These are phyloP conservation scores for Megalops cyprinoides DNA, from an alignment of 2,797 vertebrate genomes.

Conservation along the genomic window DNA sequence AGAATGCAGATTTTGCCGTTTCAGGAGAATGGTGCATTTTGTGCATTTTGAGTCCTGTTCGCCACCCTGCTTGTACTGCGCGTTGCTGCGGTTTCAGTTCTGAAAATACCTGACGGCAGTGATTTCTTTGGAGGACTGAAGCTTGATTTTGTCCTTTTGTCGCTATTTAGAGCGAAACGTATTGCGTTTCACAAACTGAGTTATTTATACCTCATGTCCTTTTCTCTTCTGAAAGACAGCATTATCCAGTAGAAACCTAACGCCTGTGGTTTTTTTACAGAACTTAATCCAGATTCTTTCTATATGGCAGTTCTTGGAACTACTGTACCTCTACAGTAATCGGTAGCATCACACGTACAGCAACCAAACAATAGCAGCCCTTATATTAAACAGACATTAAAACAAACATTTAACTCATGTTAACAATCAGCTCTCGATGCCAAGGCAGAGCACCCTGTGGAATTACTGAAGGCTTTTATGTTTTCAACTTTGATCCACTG, in stretches of 20 bases:
- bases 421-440: conserved; percentile 28
- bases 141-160: neutral
- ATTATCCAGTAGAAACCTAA: conserved; percentile 1
- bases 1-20: neutral
- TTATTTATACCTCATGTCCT: conserved; percentile 14
- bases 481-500: conserved; percentile 49
- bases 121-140: neutral
- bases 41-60: conserved; percentile 16
- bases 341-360: conserved; percentile 8
- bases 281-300: conserved; percentile 1
- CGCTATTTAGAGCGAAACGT: conserved; percentile 11
- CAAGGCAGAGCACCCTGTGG: conserved; percentile 43
- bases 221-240: conserved; percentile 21
- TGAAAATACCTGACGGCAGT: neutral
- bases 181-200: conserved; percentile 18
- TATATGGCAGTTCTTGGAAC: neutral
- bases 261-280: neutral
- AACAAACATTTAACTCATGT: conserved; percentile 23
- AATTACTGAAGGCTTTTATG: conserved; percentile 56
- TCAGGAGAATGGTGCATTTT: neutral
- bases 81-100: neutral
- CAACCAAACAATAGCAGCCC: conserved; percentile 13
- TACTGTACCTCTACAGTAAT: neutral
- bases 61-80: no score
- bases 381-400: neutral